These are phyloP conservation scores for Drosophila incognita DNA, from an alignment of 2,888 invertebrate genomes.

Conservation along the genomic window DNA sequence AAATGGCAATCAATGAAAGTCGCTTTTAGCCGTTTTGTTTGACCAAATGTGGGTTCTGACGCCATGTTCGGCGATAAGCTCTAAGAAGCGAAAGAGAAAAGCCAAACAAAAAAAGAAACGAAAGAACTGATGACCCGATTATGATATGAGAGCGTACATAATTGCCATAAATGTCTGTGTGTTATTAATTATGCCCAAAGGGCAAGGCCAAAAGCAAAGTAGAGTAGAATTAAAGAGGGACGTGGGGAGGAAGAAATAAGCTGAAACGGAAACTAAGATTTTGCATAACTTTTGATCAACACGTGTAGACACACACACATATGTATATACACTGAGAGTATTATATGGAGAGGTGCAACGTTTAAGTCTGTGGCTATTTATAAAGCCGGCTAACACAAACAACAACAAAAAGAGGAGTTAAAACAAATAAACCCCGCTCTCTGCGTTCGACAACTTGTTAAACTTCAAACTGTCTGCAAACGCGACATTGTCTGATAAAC, in stretches of 20 bases:
- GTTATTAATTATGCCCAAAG: slow-evolving; percentile 27
- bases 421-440: slow-evolving; percentile 54
- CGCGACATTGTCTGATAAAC: slow-evolving; percentile 81
- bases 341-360: slow-evolving; percentile 42
- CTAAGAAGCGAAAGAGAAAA: slow-evolving; percentile 46
- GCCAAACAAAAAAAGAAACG: neutral
- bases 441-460: slow-evolving; percentile 79
- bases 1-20: slow-evolving; percentile 43
- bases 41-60: slow-evolving; percentile 42
- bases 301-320: slow-evolving; percentile 13
- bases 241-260: neutral
- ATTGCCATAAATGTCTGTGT: slow-evolving; percentile 30
- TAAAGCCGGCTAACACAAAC: slow-evolving; percentile 48
- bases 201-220: slow-evolving; percentile 25
- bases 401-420: slow-evolving; percentile 34
- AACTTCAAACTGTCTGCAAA: slow-evolving; percentile 81
- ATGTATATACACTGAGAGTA: slow-evolving; percentile 9
- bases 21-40: slow-evolving; percentile 45
- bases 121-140: slow-evolving; percentile 58
- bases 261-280: slow-evolving; percentile 35
- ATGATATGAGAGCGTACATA: slow-evolving; percentile 57
- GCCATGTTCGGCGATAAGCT: slow-evolving; percentile 44
- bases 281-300: slow-evolving; percentile 53
- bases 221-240: slow-evolving; percentile 13
- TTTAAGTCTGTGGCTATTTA: slow-evolving; percentile 54